Base-by-base conservation (phyloP, 2,797 vertebrate genomes). In the Siniperca obscura region DNA sequence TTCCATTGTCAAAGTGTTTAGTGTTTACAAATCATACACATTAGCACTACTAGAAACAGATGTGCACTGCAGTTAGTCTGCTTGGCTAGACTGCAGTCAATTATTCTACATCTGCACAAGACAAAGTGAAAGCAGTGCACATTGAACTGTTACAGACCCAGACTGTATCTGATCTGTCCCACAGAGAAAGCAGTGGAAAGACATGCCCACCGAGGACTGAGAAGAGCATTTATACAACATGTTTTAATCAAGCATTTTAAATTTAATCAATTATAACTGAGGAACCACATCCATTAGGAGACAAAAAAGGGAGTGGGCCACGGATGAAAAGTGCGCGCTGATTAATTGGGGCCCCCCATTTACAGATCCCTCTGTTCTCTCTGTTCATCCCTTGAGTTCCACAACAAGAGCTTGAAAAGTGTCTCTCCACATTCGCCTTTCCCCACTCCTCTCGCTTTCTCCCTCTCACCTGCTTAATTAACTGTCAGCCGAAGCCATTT, bases 401-500 rank as follows among this genome's bases (percentile, higher is more conserved):
- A 50, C 83, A 78, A 82, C 76, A 68, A 80, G 62, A 72, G 74
- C 77, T 30, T 36, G 62, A 77, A 79, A 85, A 91, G 75, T 44
- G 73, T 72, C 71, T 81, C 84, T 87, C 62, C 48, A 74, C 25
- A 16, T 80, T 80, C 13, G 27, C 65, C 75, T 82, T 44, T 74
- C 71, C 61, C 46, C 64, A 2, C 70, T 78, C 36, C 59, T 44
- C 66, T 60, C 30, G 14, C 80, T 80, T 59, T 80, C 81, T 88
- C 70, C 44, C 72, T 76, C 80, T 88, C 85, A 85, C 90, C 83
- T 81, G 69, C 79, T 80, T 91, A 90, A 91, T 93, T 91, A 91
- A 79, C 86, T 89, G 87, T 89, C 88, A 90, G 81, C 84, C 27
- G 10, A 66, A 83, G 76, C 83, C 87, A 90, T 91, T 89, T 87